Percentiles rank a stretch among this genome's conserved stretches.
These are phyloP conservation scores for Urechis unicinctus DNA, from an alignment of 2,888 invertebrate genomes.

Conservation along the genomic window DNA sequence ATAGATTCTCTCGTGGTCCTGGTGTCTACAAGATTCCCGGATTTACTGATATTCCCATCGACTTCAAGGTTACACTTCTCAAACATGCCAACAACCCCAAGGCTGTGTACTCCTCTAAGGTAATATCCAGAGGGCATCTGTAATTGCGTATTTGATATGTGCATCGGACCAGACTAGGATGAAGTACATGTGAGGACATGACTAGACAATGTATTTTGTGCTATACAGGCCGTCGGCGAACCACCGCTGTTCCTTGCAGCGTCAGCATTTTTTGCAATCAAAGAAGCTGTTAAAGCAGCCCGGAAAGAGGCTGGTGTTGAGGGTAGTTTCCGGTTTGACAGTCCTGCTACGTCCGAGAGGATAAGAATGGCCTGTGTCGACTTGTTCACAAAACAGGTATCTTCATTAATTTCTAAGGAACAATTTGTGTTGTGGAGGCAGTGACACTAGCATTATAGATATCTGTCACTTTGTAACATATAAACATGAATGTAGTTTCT, in stretches of 20 bases:
- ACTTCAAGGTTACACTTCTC: constrained; percentile 85
- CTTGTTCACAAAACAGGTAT: constrained; percentile 69
- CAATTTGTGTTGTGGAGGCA: not conserved
- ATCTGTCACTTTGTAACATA: not conserved
- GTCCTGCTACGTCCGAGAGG: constrained; percentile 81
- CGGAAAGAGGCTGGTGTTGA: constrained; percentile 65
- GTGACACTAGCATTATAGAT: not conserved
- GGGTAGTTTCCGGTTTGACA: constrained; percentile 58
- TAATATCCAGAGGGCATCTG: no score
- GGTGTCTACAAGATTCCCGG: constrained; percentile 92
- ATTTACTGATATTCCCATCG: constrained; percentile 81
- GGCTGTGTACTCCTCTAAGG: constrained; percentile 93
- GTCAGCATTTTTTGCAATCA: constrained; percentile 84
- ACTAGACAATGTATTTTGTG: no score
- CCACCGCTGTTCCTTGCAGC: constrained; percentile 86
- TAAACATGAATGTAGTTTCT: not conserved
- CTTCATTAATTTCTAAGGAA: not conserved
- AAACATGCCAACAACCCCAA: constrained; percentile 84
- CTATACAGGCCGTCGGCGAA: constrained; percentile 80
- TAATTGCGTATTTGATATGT: no score
- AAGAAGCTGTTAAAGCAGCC: constrained; percentile 71
- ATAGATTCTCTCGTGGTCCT: constrained; percentile 77
- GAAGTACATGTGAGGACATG: no score
- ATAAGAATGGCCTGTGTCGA: constrained; percentile 87
- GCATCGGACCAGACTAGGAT: no score